Conservation (phyloP, 2,797 vertebrate genomes). For the Sphaeramia orbicularis region DNA sequence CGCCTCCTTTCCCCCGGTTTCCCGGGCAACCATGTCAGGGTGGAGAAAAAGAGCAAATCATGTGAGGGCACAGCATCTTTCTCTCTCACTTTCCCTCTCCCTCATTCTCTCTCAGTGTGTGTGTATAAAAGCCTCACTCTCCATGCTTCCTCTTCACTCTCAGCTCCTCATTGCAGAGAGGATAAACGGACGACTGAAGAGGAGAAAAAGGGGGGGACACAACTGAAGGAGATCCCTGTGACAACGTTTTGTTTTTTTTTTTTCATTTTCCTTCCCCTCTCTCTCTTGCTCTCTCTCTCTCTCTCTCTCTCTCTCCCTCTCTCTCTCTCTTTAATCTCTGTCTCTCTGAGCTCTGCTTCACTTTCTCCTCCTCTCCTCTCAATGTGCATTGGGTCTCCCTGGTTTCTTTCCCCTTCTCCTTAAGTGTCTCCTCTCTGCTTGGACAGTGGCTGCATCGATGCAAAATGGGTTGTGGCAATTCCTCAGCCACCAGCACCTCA, state of each 20-base stretch:
- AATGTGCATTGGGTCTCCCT: conserved; percentile 33
- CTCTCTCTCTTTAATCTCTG: conserved; percentile 5
- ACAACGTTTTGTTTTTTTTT: conserved; percentile 50
- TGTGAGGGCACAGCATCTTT: conserved; percentile 82
- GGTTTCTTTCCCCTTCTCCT: conserved; percentile 22
- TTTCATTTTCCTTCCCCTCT: conserved; percentile 34
- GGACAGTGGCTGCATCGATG: conserved; percentile 79
- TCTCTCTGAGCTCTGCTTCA: conserved; percentile 13
- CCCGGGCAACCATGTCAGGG: conserved; percentile 84
- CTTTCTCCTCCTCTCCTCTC: conserved; percentile 13
- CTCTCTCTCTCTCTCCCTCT: conserved; percentile 56
- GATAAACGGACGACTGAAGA: conserved; percentile 46
- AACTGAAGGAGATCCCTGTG: conserved; percentile 53
- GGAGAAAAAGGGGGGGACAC: conserved; percentile 21
- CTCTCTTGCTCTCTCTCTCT: conserved; percentile 47
- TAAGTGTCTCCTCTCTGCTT: conserved; percentile 50
- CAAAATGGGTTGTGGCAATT: conserved; percentile 90
- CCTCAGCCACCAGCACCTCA: conserved; percentile 84
- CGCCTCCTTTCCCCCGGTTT: conserved; percentile 77
- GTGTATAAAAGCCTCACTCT: conserved; percentile 69
- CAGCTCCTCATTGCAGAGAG: conserved; percentile 65
- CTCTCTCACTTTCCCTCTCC: conserved; percentile 42
- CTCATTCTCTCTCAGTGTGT: conserved; percentile 43
- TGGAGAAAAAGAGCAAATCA: conserved; percentile 86
- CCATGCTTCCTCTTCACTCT: conserved; percentile 70